Evolutionary conservation across 2,113 vertebrate species (phyloP).

Genomic region (Mobula birostris): DNA sequence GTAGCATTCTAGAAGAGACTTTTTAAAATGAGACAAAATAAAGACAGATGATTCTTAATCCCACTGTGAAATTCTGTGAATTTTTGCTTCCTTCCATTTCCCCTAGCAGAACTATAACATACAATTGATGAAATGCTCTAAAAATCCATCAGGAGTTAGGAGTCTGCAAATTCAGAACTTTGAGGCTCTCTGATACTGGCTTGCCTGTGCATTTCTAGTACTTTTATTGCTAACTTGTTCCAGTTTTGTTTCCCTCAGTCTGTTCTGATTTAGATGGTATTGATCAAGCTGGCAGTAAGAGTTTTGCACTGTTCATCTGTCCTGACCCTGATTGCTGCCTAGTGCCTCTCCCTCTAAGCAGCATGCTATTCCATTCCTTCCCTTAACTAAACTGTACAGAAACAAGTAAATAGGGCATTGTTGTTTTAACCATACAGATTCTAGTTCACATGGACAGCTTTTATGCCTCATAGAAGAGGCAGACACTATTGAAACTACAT

Average conservation of each 20-base stretch:
- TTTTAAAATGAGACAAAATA: not conserved
- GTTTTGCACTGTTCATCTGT: not conserved
- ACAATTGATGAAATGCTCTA: not conserved
- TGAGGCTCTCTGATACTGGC: too few relatives aligned
- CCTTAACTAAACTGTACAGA: not conserved
- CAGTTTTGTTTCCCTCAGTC: not conserved
- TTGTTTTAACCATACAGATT: not conserved
- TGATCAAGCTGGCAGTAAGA: not conserved
- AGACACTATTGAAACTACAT: not conserved
- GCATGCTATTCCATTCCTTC: too few relatives aligned
- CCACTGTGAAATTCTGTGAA: not conserved
- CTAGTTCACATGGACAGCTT: not conserved
- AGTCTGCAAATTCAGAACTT: not conserved
- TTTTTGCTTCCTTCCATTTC: not conserved
- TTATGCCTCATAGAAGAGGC: not conserved
- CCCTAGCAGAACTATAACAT: not conserved
- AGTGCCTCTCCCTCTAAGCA: not conserved
- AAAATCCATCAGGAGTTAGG: not conserved
- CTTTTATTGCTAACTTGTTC: not conserved
- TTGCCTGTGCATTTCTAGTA: not conserved
- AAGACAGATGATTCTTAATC: slow-evolving; percentile 1
- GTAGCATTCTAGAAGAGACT: not conserved
- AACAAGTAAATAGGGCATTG: not conserved
- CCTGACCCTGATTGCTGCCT: not conserved
- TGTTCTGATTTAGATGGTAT: not conserved